These are phyloP conservation scores for Lipotes vexillifer DNA, from an alignment of 2,113 vertebrate species.

Conservation along the genomic window DNA sequence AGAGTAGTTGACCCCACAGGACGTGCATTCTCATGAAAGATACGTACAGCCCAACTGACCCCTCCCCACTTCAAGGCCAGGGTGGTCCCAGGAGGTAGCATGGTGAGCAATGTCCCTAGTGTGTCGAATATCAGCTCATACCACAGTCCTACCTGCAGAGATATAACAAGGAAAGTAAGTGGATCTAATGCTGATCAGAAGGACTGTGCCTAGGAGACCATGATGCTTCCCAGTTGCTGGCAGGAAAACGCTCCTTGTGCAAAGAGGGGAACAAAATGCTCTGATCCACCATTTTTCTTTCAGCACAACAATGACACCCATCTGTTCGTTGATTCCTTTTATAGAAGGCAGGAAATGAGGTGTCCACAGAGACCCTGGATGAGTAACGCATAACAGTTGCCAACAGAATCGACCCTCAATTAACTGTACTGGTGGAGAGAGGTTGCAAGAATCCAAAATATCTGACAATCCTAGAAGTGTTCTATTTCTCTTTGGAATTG, in stretches of 20 bases:
- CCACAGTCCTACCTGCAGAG: neutral
- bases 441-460: neutral
- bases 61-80: neutral
- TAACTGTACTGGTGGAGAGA: neutral
- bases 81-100: neutral
- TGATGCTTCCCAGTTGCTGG: neutral
- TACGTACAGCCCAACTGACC: neutral
- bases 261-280: neutral
- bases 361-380: conserved; percentile 45
- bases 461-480: neutral
- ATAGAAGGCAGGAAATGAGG: conserved; percentile 47
- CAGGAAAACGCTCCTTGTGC: neutral
- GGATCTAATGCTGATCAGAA: neutral
- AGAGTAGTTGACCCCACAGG: neutral
- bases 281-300: conserved; percentile 1
- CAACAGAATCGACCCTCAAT: conserved; percentile 49
- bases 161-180: neutral
- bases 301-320: neutral
- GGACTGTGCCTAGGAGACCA: neutral
- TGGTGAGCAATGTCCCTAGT: neutral
- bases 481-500: neutral
- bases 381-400: conserved; percentile 43
- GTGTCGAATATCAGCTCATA: neutral
- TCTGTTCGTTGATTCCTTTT: conserved; percentile 44
- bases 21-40: neutral